Evolutionary conservation across 1,140 invertebrate genomes (phyloP).

Genomic region (Caligus rogercresseyi): DNA sequence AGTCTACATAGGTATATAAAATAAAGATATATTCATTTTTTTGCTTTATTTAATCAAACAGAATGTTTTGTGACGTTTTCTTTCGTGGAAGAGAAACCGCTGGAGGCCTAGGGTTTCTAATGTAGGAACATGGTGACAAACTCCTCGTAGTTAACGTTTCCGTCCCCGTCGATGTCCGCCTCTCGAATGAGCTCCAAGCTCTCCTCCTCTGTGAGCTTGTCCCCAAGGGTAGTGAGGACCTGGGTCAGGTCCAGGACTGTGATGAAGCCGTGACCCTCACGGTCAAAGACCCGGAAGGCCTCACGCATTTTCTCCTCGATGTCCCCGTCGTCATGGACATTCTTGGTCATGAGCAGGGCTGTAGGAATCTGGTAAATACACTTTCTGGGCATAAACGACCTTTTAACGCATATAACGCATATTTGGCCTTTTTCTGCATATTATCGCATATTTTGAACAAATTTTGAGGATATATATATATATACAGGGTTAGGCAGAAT

Average conservation of each 20-base stretch:
- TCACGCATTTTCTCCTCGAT: slow-evolving; percentile 32
- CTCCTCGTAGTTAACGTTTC: slow-evolving; percentile 33
- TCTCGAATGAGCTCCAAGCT: slow-evolving; percentile 40
- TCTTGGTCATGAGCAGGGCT: too few species aligned
- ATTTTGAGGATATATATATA: too few species aligned
- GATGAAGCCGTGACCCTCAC: slow-evolving; percentile 41
- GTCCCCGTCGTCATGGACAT: slow-evolving; percentile 24
- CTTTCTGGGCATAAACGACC: slow-evolving; percentile 13
- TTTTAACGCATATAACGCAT: slow-evolving; percentile 17
- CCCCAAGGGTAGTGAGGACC: slow-evolving; percentile 41
- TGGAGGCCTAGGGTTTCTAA: neutral
- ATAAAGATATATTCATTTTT: too few species aligned
- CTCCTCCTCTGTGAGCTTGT: slow-evolving; percentile 39
- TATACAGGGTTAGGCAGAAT: too few species aligned
- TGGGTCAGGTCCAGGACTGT: slow-evolving; percentile 36
- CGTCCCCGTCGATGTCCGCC: slow-evolving; percentile 38
- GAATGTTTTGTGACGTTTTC: neutral
- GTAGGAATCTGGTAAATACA: too few species aligned
- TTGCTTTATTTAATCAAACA: too few species aligned
- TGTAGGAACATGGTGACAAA: slow-evolving; percentile 18
- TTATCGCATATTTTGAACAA: too few species aligned
- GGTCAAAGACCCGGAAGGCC: slow-evolving; percentile 35
- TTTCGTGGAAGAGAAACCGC: neutral
- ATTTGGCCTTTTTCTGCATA: too few species aligned
- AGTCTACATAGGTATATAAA: too few species aligned